Base-by-base conservation (phyloP, 2,888 invertebrate species). In the Nomada fabriciana region DNA sequence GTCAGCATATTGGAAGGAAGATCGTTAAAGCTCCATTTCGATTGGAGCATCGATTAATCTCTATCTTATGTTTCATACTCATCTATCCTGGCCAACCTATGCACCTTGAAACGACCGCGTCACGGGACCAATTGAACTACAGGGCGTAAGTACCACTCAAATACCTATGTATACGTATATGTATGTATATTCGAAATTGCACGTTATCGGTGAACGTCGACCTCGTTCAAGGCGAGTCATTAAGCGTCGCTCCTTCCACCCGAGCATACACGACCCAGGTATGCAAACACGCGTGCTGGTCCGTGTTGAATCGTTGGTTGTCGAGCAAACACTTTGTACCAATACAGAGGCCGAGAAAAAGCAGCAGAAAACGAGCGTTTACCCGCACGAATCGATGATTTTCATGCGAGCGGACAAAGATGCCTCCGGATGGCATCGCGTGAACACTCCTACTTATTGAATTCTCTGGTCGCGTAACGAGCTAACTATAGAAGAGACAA, bases 131-230 rank as follows among this genome's bases (percentile, higher is more conserved):
- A 29, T 82, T 68, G 73, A 68, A 85, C 82, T 80, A 74, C 90
- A 89, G 88, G 90, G 90, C 82, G 90, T 90, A 86, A 90, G 90
- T 90, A 90, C 80, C 71, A 79, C 75, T 71, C 50, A 82, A 74
- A 74, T 69, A 73, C 55, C 50, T 15, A 42, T 47, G 18, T 7
- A 36, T 36, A 36, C 36, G 36, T 36, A 36, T 36, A 36, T 7
- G 9, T 1, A 36, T 36, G 36, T 65, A 55, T 60, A 55, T 29
- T 69, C 59, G 53, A 65, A 73, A 73, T 79, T 73, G 69, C 73
- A 74, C 29, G 77, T 67, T 65, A 47, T 67, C 80, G 71, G 55
- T 43, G 60, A 36, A 47, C 29, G 23, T 20, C 64, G 77, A 36
- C 64, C 77, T 57, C 55, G 57, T 57, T 57, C 69, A 9, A 69